These are phyloP conservation scores for Maccullochella peelii DNA, from an alignment of 2,113 vertebrate genomes.

Conservation along the genomic window DNA sequence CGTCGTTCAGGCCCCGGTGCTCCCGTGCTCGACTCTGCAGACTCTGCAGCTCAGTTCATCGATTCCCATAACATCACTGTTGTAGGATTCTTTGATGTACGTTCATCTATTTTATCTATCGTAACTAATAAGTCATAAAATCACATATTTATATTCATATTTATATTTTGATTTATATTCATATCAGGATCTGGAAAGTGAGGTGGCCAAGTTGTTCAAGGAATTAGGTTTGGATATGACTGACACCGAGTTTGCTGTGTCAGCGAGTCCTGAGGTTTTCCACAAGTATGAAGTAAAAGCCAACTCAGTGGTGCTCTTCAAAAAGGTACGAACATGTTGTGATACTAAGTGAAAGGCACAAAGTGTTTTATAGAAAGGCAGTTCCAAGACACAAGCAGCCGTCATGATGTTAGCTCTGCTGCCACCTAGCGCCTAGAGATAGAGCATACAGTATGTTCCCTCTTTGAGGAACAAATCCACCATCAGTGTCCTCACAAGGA, in stretches of 20 bases:
- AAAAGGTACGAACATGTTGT: conserved; percentile 84
- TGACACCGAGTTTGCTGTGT: conserved; percentile 86
- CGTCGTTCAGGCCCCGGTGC: conserved; percentile 80
- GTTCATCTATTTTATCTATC: background rate
- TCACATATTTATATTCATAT: background rate
- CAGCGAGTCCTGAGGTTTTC: conserved; percentile 83
- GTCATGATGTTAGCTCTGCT: conserved; percentile 22
- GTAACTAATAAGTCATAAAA: background rate
- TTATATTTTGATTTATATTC: background rate
- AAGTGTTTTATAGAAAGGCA: background rate
- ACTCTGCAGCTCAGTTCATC: conserved; percentile 70
- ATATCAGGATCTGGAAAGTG: conserved; percentile 83
- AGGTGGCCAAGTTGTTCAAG: conserved; percentile 79
- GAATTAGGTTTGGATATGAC: conserved; percentile 78
- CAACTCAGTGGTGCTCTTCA: conserved; percentile 89
- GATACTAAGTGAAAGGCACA: background rate
- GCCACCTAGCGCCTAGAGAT: conserved; percentile 30
- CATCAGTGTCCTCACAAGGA: background rate
- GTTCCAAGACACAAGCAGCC: background rate
- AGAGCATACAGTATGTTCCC: background rate
- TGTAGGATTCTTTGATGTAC: conserved; percentile 92
- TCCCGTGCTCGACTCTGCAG: conserved; percentile 70
- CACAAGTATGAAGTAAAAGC: conserved; percentile 82
- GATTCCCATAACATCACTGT: conserved; percentile 77
- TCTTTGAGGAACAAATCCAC: background rate